phyloP scores from a whole-genome alignment of 2,888 invertebrate genomes.

The Nymphalis polychloros region DNA sequence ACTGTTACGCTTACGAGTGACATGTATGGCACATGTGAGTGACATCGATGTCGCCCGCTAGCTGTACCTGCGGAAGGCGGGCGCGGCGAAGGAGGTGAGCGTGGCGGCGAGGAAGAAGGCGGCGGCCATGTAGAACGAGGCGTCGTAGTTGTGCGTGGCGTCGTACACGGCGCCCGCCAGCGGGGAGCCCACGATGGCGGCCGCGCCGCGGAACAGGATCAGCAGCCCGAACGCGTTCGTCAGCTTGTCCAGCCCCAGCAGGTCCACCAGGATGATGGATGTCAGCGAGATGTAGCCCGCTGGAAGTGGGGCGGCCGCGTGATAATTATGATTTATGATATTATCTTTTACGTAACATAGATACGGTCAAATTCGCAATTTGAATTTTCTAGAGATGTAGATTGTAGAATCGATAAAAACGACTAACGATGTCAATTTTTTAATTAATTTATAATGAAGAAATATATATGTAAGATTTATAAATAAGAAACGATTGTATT shows the following conservation, averaged over 20 bases:
- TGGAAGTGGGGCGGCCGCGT: slow-evolving; percentile 59
- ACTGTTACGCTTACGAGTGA: too few species aligned
- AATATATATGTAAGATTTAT: too few species aligned
- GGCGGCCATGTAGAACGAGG: slow-evolving; percentile 96
- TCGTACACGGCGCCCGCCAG: slow-evolving; percentile 95
- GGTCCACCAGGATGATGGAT: slow-evolving; percentile 97
- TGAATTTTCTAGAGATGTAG: too few species aligned
- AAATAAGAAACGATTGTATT: too few species aligned
- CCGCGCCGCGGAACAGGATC: slow-evolving; percentile 96
- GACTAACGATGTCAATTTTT: too few species aligned
- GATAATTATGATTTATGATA: not conserved
- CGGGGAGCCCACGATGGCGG: slow-evolving; percentile 93
- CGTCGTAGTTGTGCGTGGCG: slow-evolving; percentile 90
- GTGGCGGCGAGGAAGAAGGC: slow-evolving; percentile 93
- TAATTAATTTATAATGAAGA: too few species aligned
- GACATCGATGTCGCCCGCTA: not conserved
- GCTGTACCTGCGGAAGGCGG: slow-evolving; percentile 80
- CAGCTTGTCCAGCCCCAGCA: slow-evolving; percentile 96
- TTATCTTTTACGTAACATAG: too few species aligned
- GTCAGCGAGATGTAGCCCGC: slow-evolving; percentile 99
- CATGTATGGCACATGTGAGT: too few species aligned
- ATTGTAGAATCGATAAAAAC: too few species aligned
- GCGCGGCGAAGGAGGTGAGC: slow-evolving; percentile 91
- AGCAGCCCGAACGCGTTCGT: slow-evolving; percentile 98
- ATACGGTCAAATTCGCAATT: too few species aligned